Conservation (phyloP, 2,888 invertebrate species). For the Coremacera marginata region DNA sequence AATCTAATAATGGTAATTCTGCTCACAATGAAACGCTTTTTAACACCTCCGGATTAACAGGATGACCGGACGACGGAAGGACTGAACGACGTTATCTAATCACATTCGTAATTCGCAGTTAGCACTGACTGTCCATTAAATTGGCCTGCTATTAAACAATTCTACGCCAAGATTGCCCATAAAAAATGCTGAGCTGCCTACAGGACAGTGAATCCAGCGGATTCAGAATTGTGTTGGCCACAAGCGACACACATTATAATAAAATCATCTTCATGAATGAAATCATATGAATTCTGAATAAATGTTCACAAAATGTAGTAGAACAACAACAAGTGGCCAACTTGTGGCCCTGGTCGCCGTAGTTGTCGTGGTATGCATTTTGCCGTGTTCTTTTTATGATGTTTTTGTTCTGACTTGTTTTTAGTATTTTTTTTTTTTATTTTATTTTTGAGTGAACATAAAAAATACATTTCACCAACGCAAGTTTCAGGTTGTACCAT, state of each 20-base stretch:
- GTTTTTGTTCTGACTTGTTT: constrained; percentile 44
- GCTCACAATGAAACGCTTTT: constrained; percentile 56
- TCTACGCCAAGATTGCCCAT: constrained; percentile 19
- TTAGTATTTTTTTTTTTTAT: constrained; percentile 59
- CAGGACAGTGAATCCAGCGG: neutral
- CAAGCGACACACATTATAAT: constrained; percentile 51
- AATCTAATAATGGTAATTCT: constrained; percentile 63
- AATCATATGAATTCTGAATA: constrained; percentile 64
- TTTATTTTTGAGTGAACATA: constrained; percentile 57
- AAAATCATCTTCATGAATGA: constrained; percentile 64
- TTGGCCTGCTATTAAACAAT: constrained; percentile 44
- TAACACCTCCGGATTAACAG: constrained; percentile 56
- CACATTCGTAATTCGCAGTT: constrained; percentile 50
- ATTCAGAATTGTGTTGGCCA: constrained; percentile 14
- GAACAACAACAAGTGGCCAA: constrained; percentile 50
- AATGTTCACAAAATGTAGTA: constrained; percentile 40
- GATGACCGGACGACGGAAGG: neutral
- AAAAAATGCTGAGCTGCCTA: neutral
- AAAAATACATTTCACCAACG: constrained; percentile 47
- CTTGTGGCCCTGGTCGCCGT: constrained; percentile 12
- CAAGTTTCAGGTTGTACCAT: constrained; percentile 22
- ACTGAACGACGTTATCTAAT: constrained; percentile 55
- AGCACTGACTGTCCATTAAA: constrained; percentile 34
- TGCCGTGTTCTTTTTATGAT: neutral
- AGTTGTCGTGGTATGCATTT: constrained; percentile 6